Percentiles rank a stretch among this genome's conserved stretches.
Evolutionary conservation across 2,888 invertebrate species (phyloP).

Genomic region (Orthonychiurus folsomi): DNA sequence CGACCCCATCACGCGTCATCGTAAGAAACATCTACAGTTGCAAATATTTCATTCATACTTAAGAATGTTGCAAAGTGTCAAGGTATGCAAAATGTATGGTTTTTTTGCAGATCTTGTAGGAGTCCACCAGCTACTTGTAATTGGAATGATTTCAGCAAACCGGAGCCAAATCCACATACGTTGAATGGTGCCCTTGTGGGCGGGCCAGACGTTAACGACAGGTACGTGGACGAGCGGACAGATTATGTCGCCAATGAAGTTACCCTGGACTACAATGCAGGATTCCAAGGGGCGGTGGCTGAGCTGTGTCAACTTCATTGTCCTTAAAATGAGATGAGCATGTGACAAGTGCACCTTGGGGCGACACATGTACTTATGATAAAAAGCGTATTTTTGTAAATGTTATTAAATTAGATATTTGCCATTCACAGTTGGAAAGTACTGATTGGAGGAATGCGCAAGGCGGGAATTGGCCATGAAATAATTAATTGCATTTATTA

Average conservation of each 20-base stretch:
- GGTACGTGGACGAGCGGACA: slow-evolving; percentile 49
- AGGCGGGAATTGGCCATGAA: too few species aligned
- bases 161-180: slow-evolving; percentile 49
- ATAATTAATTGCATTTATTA: too few species aligned
- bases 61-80: slow-evolving; percentile 1
- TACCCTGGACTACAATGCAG: slow-evolving; percentile 52
- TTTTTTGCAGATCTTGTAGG: slow-evolving; percentile 51
- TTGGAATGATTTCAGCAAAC: slow-evolving; percentile 47
- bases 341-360: too few species aligned
- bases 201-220: slow-evolving; percentile 51
- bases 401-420: too few species aligned
- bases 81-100: not conserved
- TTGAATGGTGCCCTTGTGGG: slow-evolving; percentile 53
- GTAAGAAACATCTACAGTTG: slow-evolving; percentile 40
- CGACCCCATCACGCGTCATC: slow-evolving; percentile 52
- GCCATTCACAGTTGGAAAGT: too few species aligned
- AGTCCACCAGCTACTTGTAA: slow-evolving; percentile 48
- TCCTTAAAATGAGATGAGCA: too few species aligned
- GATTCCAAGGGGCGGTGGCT: slow-evolving; percentile 46
- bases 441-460: too few species aligned
- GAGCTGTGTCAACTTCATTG: slow-evolving; percentile 2
- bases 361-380: too few species aligned
- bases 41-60: not conserved
- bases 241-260: slow-evolving; percentile 53
- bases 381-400: too few species aligned